Evolutionary conservation across 2,797 vertebrate species (phyloP).

Genomic region (Cebuella pygmaea): DNA sequence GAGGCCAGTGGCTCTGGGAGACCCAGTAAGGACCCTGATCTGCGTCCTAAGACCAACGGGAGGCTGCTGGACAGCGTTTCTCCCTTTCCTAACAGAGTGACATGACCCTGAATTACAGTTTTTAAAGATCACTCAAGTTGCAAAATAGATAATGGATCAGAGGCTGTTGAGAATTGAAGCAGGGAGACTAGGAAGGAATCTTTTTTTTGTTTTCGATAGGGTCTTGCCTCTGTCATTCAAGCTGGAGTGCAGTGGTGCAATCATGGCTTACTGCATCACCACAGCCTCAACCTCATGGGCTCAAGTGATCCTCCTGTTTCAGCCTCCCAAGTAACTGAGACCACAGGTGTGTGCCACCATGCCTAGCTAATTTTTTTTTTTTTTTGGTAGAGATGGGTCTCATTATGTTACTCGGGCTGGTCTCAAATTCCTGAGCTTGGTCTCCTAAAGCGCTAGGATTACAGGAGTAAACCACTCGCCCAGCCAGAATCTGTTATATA

Average conservation of each 20-base stretch:
- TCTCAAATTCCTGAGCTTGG: neutral
- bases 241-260: neutral
- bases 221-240: neutral
- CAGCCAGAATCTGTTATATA: neutral
- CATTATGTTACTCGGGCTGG: neutral
- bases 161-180: neutral
- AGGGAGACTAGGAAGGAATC: neutral
- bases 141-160: neutral
- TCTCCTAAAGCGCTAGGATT: neutral
- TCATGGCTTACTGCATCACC: neutral
- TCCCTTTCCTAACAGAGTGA: neutral
- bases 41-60: neutral
- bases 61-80: neutral
- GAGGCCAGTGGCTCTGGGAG: neutral
- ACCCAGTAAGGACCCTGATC: neutral
- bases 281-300: neutral
- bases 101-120: neutral
- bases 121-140: fast-evolving
- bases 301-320: neutral
- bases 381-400: neutral
- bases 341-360: neutral
- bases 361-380: too few relatives aligned
- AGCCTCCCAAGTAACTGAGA: neutral
- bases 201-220: neutral
- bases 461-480: neutral